These are phyloP conservation scores for Parnassius smintheus DNA, from an alignment of 2,888 invertebrate species.

Conservation along the genomic window DNA sequence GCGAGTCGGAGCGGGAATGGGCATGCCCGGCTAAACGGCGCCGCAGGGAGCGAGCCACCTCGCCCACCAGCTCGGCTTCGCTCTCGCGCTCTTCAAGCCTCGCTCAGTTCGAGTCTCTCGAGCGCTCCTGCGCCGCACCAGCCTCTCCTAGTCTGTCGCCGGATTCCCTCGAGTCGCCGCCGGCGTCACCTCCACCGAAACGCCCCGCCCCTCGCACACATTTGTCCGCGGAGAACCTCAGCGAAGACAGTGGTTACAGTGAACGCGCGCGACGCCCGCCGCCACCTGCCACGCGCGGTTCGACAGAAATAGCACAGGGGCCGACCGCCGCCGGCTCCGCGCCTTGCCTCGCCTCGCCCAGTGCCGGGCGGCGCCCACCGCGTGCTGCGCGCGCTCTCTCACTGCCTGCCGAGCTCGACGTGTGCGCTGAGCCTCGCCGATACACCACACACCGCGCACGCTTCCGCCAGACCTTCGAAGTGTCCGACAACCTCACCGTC, in stretches of 20 bases:
- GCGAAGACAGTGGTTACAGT: slow-evolving; percentile 90
- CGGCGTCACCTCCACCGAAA: slow-evolving; percentile 61
- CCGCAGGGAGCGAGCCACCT: slow-evolving; percentile 80
- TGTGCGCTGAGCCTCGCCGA: slow-evolving; percentile 74
- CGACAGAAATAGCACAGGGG: slow-evolving; percentile 59
- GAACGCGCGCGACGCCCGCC: slow-evolving; percentile 76
- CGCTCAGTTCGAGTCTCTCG: slow-evolving; percentile 91
- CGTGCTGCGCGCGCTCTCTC: slow-evolving; percentile 70
- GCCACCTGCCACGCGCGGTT: slow-evolving; percentile 49
- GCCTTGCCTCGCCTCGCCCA: slow-evolving; percentile 62
- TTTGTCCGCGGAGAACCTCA: slow-evolving; percentile 88
- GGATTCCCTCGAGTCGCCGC: slow-evolving; percentile 72
- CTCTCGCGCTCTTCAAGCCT: slow-evolving; percentile 90
- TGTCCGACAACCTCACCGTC: slow-evolving; percentile 77
- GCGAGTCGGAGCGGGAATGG: slow-evolving; percentile 87
- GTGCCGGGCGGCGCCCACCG: slow-evolving; percentile 58
- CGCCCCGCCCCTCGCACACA: slow-evolving; percentile 68
- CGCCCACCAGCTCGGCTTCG: slow-evolving; percentile 76
- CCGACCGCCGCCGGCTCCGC: slow-evolving; percentile 61
- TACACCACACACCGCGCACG: slow-evolving; percentile 60
- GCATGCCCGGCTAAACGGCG: slow-evolving; percentile 88
- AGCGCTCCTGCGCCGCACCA: slow-evolving; percentile 79
- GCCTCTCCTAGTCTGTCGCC: slow-evolving; percentile 71
- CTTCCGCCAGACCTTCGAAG: slow-evolving; percentile 73
- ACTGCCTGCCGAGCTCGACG: slow-evolving; percentile 85